A percentile compares a stretch with the other conserved stretches of the same genome.
Conservation (phyloP, 2,113 vertebrate genomes). For the Eulemur macaco region DNA sequence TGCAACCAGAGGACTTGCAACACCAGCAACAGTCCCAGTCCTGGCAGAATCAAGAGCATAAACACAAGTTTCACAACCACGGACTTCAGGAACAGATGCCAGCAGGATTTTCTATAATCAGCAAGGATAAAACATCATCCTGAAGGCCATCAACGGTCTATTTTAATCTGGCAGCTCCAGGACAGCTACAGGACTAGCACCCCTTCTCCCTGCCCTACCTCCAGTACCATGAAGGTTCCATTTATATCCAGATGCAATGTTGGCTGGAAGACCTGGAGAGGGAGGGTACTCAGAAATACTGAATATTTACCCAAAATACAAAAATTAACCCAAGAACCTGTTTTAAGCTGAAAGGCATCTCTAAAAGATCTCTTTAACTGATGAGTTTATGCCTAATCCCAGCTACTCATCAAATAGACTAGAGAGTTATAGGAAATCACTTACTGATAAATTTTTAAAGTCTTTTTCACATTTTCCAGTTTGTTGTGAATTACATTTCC, state of each 20-base stretch:
- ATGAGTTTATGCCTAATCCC: background rate
- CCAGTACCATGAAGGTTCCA: background rate
- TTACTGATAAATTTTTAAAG: background rate
- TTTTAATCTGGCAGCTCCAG: background rate
- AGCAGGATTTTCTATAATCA: background rate
- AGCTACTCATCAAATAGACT: background rate
- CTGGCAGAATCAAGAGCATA: background rate
- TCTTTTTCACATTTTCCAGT: background rate
- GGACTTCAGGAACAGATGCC: background rate
- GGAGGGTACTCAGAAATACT: background rate
- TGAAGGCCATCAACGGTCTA: background rate
- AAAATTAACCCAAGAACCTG: background rate
- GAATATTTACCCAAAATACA: background rate
- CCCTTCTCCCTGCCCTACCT: background rate
- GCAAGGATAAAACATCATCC: background rate
- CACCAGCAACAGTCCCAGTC: background rate
- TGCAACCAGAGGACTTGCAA: background rate
- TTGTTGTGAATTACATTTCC: background rate
- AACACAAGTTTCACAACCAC: background rate
- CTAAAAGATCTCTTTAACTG: background rate
- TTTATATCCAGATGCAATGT: background rate
- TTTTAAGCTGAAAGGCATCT: background rate
- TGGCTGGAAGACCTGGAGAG: background rate
- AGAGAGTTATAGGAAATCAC: background rate
- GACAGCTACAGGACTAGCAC: background rate